These are phyloP conservation scores for Origma solitaria DNA, from an alignment of 2,113 vertebrate genomes.

Conservation along the genomic window DNA sequence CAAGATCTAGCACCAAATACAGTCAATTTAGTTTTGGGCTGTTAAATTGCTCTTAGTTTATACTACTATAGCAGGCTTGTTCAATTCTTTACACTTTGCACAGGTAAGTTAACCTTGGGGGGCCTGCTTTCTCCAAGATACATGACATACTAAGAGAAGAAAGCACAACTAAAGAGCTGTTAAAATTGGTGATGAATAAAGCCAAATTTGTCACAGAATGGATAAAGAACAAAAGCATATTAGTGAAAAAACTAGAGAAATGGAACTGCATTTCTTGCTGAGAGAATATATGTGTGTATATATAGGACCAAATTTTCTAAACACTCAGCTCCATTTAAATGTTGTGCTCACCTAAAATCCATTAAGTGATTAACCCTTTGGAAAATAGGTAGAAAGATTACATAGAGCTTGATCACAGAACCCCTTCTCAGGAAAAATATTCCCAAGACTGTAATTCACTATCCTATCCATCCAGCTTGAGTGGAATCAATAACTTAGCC, in stretches of 20 bases:
- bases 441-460: background rate
- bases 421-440: background rate
- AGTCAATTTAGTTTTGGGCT: background rate
- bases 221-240: background rate
- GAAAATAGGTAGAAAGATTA: background rate
- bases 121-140: background rate
- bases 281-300: background rate
- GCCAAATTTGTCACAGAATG: background rate
- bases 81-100: background rate
- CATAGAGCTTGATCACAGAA: background rate
- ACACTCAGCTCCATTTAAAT: background rate
- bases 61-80: background rate
- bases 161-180: background rate
- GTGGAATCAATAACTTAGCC: background rate
- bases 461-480: background rate
- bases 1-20: background rate
- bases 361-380: background rate
- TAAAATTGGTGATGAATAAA: background rate
- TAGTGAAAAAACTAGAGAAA: background rate
- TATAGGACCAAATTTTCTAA: background rate
- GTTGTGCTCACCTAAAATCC: background rate
- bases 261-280: background rate
- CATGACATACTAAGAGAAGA: background rate
- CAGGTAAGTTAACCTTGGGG: background rate
- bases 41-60: background rate